These are phyloP conservation scores for Heliothis virescens DNA, from an alignment of 1,140 invertebrate genomes.

Conservation along the genomic window DNA sequence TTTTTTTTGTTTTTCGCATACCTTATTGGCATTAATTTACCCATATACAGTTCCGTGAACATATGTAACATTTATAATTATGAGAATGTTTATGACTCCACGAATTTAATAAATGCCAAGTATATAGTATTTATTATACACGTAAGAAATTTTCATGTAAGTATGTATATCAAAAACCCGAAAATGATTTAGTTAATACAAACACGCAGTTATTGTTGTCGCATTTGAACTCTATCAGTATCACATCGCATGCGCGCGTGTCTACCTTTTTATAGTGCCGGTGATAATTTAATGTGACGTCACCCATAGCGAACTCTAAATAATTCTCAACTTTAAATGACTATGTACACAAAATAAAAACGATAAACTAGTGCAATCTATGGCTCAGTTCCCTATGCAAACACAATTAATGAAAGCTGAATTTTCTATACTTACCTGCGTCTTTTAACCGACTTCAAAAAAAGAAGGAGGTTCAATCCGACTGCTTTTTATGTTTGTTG, in stretches of 20 bases:
- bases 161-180: neutral
- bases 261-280: conserved; percentile 73
- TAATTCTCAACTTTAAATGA: conserved; percentile 54
- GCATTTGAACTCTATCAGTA: conserved; percentile 59
- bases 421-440: too few relatives aligned
- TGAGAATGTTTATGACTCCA: too few relatives aligned
- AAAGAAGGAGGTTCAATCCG: too few relatives aligned
- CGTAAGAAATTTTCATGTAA: neutral
- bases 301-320: conserved; percentile 56
- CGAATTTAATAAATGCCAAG: neutral
- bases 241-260: conserved; percentile 71
- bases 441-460: too few relatives aligned
- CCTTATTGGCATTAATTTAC: too few relatives aligned
- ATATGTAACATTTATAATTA: too few relatives aligned
- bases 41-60: too few relatives aligned
- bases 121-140: neutral
- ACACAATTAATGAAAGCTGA: conserved; percentile 37
- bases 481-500: too few relatives aligned
- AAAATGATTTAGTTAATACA: conserved; percentile 18
- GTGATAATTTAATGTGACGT: conserved; percentile 81
- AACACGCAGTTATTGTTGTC: conserved; percentile 32
- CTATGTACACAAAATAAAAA: conserved; percentile 50
- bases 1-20: too few relatives aligned
- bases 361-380: conserved; percentile 49
- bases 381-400: conserved; percentile 19